phyloP scores from a whole-genome alignment of 2,113 vertebrate genomes.

The Xenotilapia caudafasciata region DNA sequence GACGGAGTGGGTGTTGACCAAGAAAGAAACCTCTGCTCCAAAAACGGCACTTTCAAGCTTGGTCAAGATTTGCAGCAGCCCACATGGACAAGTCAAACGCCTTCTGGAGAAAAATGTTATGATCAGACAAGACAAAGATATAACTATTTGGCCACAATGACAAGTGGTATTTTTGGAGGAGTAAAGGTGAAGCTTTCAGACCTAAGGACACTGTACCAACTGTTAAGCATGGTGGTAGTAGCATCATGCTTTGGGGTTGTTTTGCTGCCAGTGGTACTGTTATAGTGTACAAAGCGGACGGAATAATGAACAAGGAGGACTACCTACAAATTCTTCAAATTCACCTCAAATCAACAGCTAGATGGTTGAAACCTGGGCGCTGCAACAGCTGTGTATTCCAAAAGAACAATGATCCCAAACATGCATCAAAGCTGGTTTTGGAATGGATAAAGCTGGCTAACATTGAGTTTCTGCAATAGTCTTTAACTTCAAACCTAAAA shows the following conservation, averaged over 20 bases:
- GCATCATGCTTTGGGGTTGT: background rate
- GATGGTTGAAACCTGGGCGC: background rate
- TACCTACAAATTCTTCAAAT: background rate
- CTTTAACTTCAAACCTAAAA: background rate
- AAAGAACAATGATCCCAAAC: background rate
- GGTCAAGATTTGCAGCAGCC: background rate
- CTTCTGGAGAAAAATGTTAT: background rate
- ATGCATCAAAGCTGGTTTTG: background rate
- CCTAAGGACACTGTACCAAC: background rate
- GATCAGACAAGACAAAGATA: background rate
- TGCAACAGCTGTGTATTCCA: background rate
- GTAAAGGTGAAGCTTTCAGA: background rate
- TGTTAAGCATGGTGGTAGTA: background rate
- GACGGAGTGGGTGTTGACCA: background rate
- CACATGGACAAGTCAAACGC: background rate
- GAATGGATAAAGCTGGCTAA: background rate
- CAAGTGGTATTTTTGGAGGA: background rate
- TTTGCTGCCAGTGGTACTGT: background rate
- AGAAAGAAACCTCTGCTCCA: background rate
- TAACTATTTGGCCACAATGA: background rate
- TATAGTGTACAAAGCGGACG: fast-evolving
- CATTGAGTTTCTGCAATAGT: background rate
- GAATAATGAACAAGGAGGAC: background rate
- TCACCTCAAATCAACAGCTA: background rate
- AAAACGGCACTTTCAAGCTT: background rate